Conservation (phyloP, 2,113 vertebrate genomes). For the Notiomystis cincta region DNA sequence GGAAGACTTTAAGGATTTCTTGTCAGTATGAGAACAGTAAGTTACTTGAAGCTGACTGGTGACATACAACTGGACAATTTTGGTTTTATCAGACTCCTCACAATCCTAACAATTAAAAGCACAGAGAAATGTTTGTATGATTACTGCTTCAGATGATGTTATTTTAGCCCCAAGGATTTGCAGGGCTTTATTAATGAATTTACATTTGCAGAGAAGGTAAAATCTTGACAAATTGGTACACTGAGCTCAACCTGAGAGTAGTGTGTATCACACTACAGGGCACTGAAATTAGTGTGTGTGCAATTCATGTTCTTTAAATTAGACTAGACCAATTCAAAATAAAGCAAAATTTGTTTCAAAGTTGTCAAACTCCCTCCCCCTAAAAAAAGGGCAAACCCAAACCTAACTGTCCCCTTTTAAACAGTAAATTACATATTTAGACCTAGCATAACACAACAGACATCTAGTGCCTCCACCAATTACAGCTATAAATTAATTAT, state of each 20-base stretch:
- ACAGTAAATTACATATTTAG: conserved; percentile 1
- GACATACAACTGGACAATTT: background rate
- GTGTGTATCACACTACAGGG: background rate
- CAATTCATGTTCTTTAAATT: background rate
- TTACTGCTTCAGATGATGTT: background rate
- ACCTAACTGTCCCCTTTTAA: background rate
- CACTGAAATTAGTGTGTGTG: background rate
- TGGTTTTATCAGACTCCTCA: background rate
- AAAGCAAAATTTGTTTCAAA: background rate
- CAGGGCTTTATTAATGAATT: background rate
- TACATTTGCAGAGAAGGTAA: background rate
- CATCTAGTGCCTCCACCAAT: background rate
- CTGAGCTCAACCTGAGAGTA: background rate
- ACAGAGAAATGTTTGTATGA: background rate
- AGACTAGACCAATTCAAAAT: background rate
- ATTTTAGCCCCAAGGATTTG: background rate
- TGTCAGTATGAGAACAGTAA: background rate
- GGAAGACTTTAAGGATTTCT: background rate
- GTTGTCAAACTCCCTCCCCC: background rate
- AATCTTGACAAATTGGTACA: background rate
- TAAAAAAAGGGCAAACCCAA: background rate
- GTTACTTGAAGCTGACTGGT: background rate
- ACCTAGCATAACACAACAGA: background rate
- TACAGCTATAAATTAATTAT: conserved; percentile 23
- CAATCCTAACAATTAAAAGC: background rate